phyloP scores from a whole-genome alignment of 2,888 invertebrate species.

The Alloplasta piceator region DNA sequence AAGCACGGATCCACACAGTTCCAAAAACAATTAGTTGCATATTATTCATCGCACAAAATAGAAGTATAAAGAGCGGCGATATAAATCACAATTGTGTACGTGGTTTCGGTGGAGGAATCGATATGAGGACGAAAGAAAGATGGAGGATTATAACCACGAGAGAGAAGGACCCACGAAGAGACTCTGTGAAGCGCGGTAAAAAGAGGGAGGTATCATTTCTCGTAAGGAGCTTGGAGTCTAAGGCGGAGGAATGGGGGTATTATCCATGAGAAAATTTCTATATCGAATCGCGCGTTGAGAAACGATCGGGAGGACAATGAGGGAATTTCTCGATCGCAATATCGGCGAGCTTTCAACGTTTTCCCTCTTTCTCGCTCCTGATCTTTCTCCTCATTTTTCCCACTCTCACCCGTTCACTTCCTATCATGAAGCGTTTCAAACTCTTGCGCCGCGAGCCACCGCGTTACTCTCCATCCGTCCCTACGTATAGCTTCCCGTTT shows the following conservation, averaged over 20 bases:
- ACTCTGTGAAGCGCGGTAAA: constrained; percentile 3
- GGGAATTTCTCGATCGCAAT: constrained; percentile 66
- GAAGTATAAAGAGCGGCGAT: constrained; percentile 31
- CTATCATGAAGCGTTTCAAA: constrained; percentile 13
- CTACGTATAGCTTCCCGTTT: constrained; percentile 62
- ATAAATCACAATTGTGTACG: constrained; percentile 52
- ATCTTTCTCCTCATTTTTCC: constrained; percentile 14
- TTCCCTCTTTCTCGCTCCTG: constrained; percentile 13
- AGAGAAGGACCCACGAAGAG: constrained; percentile 24
- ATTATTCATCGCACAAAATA: constrained; percentile 41
- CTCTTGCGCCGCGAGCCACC: constrained; percentile 20
- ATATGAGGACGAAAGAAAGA: constrained; percentile 19
- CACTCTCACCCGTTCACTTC: constrained; percentile 22
- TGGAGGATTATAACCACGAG: constrained; percentile 6
- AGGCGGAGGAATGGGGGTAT: constrained; percentile 61
- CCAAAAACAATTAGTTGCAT: constrained; percentile 32
- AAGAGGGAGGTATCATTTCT: constrained; percentile 58
- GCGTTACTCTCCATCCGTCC: constrained; percentile 50
- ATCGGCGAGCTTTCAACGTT: constrained; percentile 64
- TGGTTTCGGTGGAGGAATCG: constrained; percentile 47
- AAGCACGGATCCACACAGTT: not conserved
- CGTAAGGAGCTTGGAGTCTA: constrained; percentile 67
- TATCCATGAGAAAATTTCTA: constrained; percentile 69
- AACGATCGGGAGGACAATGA: constrained; percentile 69
- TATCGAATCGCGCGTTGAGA: constrained; percentile 68